Evolutionary conservation across 2,797 vertebrate genomes (phyloP).

Genomic region (Calcarius lapponicus): DNA sequence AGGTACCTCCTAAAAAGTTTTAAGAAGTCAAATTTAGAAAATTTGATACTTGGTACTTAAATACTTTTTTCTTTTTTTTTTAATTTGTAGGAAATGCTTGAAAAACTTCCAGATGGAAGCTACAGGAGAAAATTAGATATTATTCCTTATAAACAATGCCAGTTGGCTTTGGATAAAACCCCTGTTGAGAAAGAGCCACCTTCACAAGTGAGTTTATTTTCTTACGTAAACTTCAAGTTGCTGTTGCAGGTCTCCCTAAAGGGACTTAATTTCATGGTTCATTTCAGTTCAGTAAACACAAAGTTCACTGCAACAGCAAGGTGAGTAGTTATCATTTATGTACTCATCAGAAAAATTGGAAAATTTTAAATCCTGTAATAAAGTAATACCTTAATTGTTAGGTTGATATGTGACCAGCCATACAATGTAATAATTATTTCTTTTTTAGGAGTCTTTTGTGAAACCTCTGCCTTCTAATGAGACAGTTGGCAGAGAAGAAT

Average conservation of each 20-base stretch:
- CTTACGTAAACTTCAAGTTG: neutral
- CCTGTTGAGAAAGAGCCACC: neutral
- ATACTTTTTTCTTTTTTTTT: neutral
- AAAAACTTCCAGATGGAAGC: conserved; percentile 74
- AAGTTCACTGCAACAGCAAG: neutral
- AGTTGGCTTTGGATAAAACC: neutral
- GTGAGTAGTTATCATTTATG: neutral
- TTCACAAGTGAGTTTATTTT: conserved; percentile 50
- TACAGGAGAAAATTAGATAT: conserved; percentile 66
- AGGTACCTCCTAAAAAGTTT: conserved; percentile 76
- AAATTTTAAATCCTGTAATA: neutral
- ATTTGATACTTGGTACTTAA: neutral
- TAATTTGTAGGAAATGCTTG: conserved; percentile 78
- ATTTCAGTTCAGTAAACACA: neutral
- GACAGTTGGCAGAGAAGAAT: neutral
- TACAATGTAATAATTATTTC: neutral
- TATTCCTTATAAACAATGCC: conserved; percentile 32
- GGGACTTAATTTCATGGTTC: neutral
- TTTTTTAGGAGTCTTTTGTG: conserved; percentile 29
- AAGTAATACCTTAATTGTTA: neutral
- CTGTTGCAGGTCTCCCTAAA: neutral
- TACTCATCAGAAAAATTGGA: neutral
- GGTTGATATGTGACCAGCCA: neutral
- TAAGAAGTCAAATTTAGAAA: neutral
- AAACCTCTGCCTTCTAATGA: neutral